phyloP scores from a whole-genome alignment of 1,140 invertebrate species.

The Belonocnema kinseyi region DNA sequence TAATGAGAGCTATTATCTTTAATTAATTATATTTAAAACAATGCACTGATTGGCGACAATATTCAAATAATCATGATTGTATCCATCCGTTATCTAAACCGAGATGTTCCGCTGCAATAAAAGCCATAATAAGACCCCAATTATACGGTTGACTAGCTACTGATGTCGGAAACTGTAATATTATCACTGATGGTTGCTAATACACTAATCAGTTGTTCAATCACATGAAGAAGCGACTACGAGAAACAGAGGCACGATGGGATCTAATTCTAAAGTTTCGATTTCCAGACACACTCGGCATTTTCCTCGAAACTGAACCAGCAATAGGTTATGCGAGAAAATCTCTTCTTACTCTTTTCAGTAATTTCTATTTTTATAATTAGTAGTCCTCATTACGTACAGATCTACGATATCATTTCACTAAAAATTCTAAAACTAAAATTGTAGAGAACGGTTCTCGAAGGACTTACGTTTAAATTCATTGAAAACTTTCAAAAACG shows the following conservation, averaged over 20 bases:
- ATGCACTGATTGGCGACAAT: no score
- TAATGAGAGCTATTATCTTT: neutral
- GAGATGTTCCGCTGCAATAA: no score
- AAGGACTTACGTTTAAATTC: no score
- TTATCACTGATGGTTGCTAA: neutral
- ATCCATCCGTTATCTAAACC: no score
- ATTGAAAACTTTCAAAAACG: no score
- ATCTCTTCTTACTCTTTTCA: neutral
- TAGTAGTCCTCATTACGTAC: no score
- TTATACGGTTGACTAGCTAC: neutral
- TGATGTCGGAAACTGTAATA: neutral
- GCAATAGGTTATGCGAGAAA: neutral
- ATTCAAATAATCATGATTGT: no score
- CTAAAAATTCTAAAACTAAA: no score
- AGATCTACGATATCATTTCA: no score
- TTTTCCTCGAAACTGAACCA: constrained; percentile 1
- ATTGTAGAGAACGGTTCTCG: no score
- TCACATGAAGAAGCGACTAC: neutral
- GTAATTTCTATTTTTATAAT: no score
- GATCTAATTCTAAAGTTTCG: neutral
- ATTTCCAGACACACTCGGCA: neutral
- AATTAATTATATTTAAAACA: no score
- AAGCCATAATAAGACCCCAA: neutral
- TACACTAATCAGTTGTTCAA: neutral
- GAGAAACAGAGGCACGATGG: neutral